These are phyloP conservation scores for Formicarius rufipectus DNA, from an alignment of 2,113 vertebrate genomes.

Conservation along the genomic window DNA sequence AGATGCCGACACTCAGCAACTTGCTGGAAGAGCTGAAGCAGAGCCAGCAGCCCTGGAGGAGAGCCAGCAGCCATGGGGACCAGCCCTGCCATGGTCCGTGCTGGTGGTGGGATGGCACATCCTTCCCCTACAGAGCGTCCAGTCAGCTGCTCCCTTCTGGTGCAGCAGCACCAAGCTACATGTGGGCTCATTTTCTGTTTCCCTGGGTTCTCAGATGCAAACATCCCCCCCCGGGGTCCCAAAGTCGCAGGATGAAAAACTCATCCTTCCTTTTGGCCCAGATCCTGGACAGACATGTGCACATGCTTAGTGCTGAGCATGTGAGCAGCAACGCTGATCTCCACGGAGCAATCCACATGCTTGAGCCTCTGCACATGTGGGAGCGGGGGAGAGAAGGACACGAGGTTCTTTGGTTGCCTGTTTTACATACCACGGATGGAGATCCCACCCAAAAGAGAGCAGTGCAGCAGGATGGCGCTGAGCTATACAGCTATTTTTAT, in stretches of 20 bases:
- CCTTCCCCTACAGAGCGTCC: not conserved
- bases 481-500: slow-evolving; percentile 40
- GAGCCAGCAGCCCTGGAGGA: not conserved
- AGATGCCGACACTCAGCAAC: not conserved
- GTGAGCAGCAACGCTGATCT: slow-evolving; percentile 3
- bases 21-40: not conserved
- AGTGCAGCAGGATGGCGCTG: not conserved
- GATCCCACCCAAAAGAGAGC: not conserved
- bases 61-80: not conserved
- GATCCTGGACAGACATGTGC: slow-evolving; percentile 26
- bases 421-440: slow-evolving; percentile 1
- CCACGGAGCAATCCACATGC: not conserved
- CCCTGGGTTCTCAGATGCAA: not conserved
- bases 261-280: not conserved
- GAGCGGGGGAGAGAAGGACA: not conserved
- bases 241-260: not conserved
- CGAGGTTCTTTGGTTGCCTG: not conserved
- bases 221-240: not conserved
- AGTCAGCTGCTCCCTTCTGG: not conserved
- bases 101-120: not conserved
- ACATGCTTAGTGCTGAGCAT: not conserved
- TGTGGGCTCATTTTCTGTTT: not conserved
- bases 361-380: not conserved
- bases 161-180: not conserved
- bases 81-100: not conserved